Base-by-base conservation (phyloP, 2,888 invertebrate species). In the Drosophila prolongata region DNA sequence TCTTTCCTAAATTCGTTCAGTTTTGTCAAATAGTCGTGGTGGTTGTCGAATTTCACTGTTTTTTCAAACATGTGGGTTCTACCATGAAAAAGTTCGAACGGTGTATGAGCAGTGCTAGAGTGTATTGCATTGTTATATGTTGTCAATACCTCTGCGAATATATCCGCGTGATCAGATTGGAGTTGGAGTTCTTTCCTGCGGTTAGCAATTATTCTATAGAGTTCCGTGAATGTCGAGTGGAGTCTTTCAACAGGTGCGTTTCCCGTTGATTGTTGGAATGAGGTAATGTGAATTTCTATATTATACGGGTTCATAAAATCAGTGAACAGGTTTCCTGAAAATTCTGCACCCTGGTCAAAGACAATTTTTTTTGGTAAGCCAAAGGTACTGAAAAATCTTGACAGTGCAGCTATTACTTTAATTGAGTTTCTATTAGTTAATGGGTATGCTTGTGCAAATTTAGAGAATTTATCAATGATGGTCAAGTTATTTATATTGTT, bases 101-200 rank as follows among this genome's bases (percentile, higher is more conserved):
- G 57, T 10, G 53, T 54, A 40, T 47, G 13, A 6, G 38, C 14
- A 13, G 61, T 46, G 37, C 53, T 54, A 6, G 54, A 61, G 13
- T 61, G 61, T 47, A 61, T 61, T 16, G 55, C 47, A 37, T 49
- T 60, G 46, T 60, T 53, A 30, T 53, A 57, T 27, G 57, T 47
- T 47, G 14, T 27, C 14, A 42, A 19, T 54, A 14, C 16, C 11
- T 44, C 44, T 13, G 44, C 24, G 24, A 44, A 24, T 24, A 24
- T 24, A 2, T 44, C 44, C 2, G 24, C 44, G 13, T 44, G 44
- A 10, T 44, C 44, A 24, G 11, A 24, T 24, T 44, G 24, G 2
- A 44, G 44, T 35, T 16, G 1, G 16, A 16, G 16, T 16, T 16
- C 16, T 16, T 16, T 16, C 16, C 16, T 16, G 2, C 16, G 16